A percentile compares a stretch with the other conserved stretches of the same genome.
These are phyloP conservation scores for Brachionus paranguensis DNA, from an alignment of 1,140 invertebrate genomes.

Conservation along the genomic window DNA sequence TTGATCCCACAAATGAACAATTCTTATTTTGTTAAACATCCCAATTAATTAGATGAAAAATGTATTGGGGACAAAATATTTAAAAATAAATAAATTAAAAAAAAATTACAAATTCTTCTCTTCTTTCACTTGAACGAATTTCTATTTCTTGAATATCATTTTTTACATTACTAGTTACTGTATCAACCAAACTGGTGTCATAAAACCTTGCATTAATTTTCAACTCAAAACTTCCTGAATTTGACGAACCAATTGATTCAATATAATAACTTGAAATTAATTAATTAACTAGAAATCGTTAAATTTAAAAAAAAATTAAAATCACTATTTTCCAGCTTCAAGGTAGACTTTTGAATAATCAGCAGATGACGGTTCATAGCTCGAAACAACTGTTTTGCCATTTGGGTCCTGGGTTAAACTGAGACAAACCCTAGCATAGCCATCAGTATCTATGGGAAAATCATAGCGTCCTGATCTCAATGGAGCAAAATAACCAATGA, in stretches of 20 bases:
- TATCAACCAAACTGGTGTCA: not conserved
- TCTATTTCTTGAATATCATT: slow-evolving; percentile 38
- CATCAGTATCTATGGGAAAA: slow-evolving; percentile 2
- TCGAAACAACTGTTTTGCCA: not conserved
- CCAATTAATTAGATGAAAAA: too few relatives aligned
- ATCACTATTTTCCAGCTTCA: not conserved
- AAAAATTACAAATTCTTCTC: slow-evolving; percentile 6
- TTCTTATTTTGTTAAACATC: too few relatives aligned
- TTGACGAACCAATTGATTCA: not conserved
- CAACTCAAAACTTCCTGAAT: not conserved
- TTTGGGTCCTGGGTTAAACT: not conserved
- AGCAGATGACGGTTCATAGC: not conserved
- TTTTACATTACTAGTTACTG: not conserved
- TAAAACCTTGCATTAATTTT: not conserved
- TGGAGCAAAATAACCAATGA: slow-evolving; percentile 7
- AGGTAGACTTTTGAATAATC: not conserved
- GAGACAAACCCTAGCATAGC: not conserved
- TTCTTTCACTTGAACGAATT: not conserved
- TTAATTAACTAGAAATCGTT: not conserved
- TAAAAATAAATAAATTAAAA: not conserved
- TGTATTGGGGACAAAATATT: too few relatives aligned
- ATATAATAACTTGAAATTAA: not conserved
- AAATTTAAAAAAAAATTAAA: not conserved
- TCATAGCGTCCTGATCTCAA: not conserved
- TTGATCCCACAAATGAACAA: too few relatives aligned